Percentiles rank a stretch among this genome's conserved stretches.
Conservation (phyloP, 2,888 invertebrate genomes). For the Sphaerophoria rueppellii region DNA sequence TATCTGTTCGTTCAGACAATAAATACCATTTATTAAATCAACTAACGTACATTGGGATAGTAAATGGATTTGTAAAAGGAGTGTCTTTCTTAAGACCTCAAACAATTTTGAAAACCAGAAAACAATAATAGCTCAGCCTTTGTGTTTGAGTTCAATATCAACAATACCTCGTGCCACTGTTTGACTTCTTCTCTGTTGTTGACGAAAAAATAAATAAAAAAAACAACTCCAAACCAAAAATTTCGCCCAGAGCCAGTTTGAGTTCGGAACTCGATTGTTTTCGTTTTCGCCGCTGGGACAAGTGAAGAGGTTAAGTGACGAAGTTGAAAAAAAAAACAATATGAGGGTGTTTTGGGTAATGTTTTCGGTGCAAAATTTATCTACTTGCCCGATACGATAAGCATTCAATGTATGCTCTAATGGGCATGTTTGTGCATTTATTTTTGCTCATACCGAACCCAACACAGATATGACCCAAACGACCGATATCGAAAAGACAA, state of each 20-base stretch:
- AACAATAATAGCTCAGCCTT: neutral
- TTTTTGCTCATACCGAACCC: conserved; percentile 48
- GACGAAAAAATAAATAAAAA: conserved; percentile 31
- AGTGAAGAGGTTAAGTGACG: neutral
- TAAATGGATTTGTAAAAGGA: too few species aligned
- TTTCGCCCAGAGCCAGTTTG: neutral
- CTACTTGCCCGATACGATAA: conserved; percentile 71
- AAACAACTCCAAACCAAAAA: conserved; percentile 47
- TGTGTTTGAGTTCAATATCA: neutral
- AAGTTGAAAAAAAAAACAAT: conserved; percentile 18
- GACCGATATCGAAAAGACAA: neutral
- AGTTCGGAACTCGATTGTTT: conserved; percentile 7
- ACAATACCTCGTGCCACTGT: neutral
- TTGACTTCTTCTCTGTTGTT: conserved; percentile 38
- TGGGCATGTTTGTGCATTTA: conserved; percentile 73
- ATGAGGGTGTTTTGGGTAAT: conserved; percentile 59
- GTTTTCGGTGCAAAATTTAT: conserved; percentile 68
- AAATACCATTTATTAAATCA: too few species aligned
- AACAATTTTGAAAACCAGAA: neutral
- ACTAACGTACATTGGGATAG: too few species aligned
- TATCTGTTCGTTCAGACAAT: too few species aligned
- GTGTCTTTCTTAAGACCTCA: too few species aligned
- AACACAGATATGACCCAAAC: neutral
- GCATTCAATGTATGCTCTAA: conserved; percentile 69
- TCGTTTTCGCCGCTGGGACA: neutral